Evolutionary conservation across 2,888 invertebrate genomes (phyloP).

Genomic region (Mesorhabditis sp.): DNA sequence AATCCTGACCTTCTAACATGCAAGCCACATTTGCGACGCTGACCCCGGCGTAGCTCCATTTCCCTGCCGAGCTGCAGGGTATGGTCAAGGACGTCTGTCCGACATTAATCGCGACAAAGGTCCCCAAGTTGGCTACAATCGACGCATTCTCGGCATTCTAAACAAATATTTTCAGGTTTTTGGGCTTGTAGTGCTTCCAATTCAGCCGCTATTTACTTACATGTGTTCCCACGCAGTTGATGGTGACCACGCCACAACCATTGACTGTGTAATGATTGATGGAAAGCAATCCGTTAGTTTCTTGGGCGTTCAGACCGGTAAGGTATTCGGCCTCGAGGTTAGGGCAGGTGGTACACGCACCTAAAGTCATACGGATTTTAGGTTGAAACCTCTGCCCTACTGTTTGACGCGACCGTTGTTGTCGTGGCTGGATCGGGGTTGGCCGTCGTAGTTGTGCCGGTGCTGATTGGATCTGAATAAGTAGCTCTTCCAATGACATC

Average conservation of each 20-base stretch:
- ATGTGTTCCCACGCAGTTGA: neutral
- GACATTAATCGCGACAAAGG: neutral
- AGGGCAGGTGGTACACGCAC: neutral
- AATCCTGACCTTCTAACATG: neutral
- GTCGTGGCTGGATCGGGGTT: neutral
- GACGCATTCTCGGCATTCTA: neutral
- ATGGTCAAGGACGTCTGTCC: neutral
- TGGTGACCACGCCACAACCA: neutral
- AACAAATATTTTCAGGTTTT: neutral
- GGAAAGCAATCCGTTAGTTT: neutral
- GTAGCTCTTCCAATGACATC: too few relatives aligned
- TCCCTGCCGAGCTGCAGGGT: neutral
- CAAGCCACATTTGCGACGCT: conserved; percentile 4
- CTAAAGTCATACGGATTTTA: neutral
- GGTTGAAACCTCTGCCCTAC: too few relatives aligned
- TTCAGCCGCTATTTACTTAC: neutral
- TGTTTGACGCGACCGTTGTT: neutral
- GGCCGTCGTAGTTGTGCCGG: neutral
- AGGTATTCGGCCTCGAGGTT: neutral
- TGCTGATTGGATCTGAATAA: neutral
- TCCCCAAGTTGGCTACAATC: neutral
- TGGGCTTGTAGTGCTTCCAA: too few relatives aligned
- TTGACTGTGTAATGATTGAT: neutral
- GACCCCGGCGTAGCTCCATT: neutral
- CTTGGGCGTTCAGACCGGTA: neutral